Conservation (phyloP, 2,113 vertebrate genomes). For the Myotis davidii region DNA sequence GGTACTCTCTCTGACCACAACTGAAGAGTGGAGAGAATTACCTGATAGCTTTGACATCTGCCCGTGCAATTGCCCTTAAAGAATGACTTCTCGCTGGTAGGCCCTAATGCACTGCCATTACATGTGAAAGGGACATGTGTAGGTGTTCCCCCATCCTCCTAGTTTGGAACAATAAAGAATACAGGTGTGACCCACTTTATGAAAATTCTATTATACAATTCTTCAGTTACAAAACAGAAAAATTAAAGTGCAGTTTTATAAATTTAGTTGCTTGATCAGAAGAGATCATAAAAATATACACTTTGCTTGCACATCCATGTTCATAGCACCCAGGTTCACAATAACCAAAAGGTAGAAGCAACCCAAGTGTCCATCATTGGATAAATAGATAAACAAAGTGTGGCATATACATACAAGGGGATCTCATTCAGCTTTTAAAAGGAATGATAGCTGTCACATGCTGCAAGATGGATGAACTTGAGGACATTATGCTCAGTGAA, state of each 20-base stretch:
- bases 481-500: neutral
- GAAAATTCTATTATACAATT: neutral
- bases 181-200: slow-evolving; percentile 38
- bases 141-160: neutral
- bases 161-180: slow-evolving; percentile 27
- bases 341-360: neutral
- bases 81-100: neutral
- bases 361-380: neutral
- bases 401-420: neutral
- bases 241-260: neutral
- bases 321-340: neutral
- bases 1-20: neutral
- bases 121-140: slow-evolving; percentile 8
- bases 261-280: neutral
- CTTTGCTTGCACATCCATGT: neutral
- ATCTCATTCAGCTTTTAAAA: neutral
- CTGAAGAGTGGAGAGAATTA: neutral
- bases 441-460: neutral
- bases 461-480: neutral
- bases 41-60: neutral
- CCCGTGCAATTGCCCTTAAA: neutral
- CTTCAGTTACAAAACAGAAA: slow-evolving; percentile 26
- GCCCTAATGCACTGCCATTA: neutral
- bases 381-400: neutral
- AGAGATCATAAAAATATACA: slow-evolving; percentile 9